These are phyloP conservation scores for Otolemur garnettii DNA, from an alignment of 2,113 vertebrate species.

Conservation along the genomic window DNA sequence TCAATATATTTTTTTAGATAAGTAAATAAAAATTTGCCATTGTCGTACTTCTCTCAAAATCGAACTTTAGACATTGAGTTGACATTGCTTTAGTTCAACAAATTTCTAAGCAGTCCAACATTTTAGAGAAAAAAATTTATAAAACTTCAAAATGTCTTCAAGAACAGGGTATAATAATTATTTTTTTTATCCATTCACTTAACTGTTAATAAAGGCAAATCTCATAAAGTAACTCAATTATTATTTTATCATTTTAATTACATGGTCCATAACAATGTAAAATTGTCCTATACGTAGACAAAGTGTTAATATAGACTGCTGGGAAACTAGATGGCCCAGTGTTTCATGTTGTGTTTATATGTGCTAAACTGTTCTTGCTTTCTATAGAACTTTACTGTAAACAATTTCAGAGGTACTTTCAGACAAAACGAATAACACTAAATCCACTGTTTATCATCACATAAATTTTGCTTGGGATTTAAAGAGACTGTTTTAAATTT, in stretches of 20 bases:
- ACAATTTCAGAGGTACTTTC: constrained; percentile 25
- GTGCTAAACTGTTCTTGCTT: neutral
- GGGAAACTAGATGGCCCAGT: neutral
- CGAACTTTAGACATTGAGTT: neutral
- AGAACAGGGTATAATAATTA: neutral
- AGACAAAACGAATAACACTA: constrained; percentile 27
- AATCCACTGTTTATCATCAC: neutral
- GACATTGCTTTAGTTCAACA: neutral
- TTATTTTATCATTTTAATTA: constrained; percentile 41
- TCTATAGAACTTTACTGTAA: constrained; percentile 28
- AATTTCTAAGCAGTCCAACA: constrained; percentile 28
- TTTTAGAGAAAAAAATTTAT: neutral
- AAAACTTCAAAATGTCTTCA: neutral
- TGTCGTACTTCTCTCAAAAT: constrained; percentile 31
- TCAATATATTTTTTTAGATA: constrained; percentile 19
- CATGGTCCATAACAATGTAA: constrained; percentile 2
- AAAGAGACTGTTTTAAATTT: constrained; percentile 17
- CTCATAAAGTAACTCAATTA: neutral
- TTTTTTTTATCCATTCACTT: constrained; percentile 47
- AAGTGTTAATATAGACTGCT: neutral
- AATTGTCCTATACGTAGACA: neutral
- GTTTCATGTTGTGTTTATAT: neutral
- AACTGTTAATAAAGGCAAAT: constrained; percentile 58
- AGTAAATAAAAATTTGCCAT: neutral
- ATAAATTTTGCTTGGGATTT: constrained; percentile 1